Percentiles rank a stretch among this genome's conserved stretches.
These are phyloP conservation scores for Sipha maydis DNA, from an alignment of 2,888 invertebrate genomes.

Conservation along the genomic window DNA sequence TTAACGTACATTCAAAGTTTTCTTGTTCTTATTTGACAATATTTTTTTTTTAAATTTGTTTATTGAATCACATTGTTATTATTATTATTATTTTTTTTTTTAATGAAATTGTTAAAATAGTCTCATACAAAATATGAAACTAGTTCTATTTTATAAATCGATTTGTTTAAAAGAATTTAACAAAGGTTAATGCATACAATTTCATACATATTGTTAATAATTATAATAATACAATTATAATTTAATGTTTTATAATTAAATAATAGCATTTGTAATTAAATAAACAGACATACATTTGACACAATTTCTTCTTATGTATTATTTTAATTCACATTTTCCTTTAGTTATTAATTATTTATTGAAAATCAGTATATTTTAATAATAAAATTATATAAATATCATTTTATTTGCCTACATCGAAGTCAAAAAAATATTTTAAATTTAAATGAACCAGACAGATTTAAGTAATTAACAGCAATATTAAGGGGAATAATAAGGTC, in stretches of 20 bases:
- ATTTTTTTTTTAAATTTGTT: slow-evolving; percentile 19
- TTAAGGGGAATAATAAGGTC: slow-evolving; percentile 12
- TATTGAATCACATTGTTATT: slow-evolving; percentile 43
- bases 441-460: slow-evolving; percentile 14
- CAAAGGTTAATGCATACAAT: neutral
- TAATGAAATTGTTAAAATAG: neutral
- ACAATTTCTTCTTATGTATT: neutral
- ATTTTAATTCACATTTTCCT: too few species aligned
- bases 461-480: slow-evolving; percentile 33
- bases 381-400: neutral
- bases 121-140: slow-evolving; percentile 30
- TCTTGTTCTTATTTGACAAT: slow-evolving; percentile 38
- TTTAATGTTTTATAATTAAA: neutral
- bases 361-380: too few species aligned
- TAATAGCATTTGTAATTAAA: neutral
- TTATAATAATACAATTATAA: too few species aligned
- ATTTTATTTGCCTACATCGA: neutral
- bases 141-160: neutral
- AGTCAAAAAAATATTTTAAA: neutral
- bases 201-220: slow-evolving; percentile 32
- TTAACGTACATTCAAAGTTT: slow-evolving; percentile 38
- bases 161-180: slow-evolving; percentile 20
- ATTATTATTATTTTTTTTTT: neutral
- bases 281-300: neutral
- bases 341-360: too few species aligned